Base-by-base conservation (phyloP, 2,888 invertebrate genomes). In the Halictus quadricinctus region DNA sequence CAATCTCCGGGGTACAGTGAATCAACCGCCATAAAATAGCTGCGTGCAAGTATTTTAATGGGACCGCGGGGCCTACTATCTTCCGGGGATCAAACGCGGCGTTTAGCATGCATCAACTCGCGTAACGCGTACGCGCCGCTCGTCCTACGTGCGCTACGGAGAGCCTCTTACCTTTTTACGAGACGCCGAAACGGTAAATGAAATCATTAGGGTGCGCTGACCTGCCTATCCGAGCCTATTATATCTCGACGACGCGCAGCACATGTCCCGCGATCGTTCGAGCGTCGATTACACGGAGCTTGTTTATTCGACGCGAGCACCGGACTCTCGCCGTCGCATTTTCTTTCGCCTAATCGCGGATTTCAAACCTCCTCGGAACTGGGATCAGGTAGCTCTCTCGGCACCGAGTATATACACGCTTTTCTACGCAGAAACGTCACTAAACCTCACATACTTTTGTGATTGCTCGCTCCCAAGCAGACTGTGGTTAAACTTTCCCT, bases 21-120 rank as follows among this genome's bases (percentile, higher is more conserved):
- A 81, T 87, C 86, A 84, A 81, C 80, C 69, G 84, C 79, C 82
- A 86, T 87, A 89, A 89, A 89, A 87, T 85, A 87, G 84, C 85
- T 86, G 90, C 88, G 90, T 87, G 90, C 90, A 88, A 88, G 90
- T 76, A 90, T 90, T 88, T 90, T 90, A 90, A 90, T 88, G 87
- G 87, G 87, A 18, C 36, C 36, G 77, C 58, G 50, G 79, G 36
- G 36, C 21, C 77, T 76, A 72, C 81, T 87, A 87, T 87, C 87
- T 70, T 46, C 25, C 41, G n/a, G 69, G 66, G 81, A 87, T 87
- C 81, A 77, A 81, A 69, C 84, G 60, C 80, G 77, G 60, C 78
- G 81, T 87, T 87, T 87, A 87, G 79, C 87, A 84, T 87, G 87
- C 84, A 87, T 87, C 87, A 83, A 75, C 87, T 87, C 64, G 75